phyloP scores from a whole-genome alignment of 2,888 invertebrate genomes.

The Pandemis cinnamomeana region DNA sequence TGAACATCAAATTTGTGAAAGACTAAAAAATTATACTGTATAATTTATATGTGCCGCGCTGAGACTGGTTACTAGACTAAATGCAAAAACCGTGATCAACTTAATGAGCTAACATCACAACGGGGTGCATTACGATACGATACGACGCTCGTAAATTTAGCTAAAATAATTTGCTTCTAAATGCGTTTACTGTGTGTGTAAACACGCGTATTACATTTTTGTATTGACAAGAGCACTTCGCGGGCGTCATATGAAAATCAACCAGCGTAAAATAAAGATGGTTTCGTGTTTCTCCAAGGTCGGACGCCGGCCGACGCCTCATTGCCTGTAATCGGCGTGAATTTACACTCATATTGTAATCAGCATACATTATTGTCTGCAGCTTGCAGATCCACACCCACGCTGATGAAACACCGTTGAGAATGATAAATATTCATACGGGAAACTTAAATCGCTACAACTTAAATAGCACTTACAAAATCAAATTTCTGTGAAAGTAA shows the following conservation, averaged over 20 bases:
- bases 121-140: constrained; percentile 6
- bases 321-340: constrained; percentile 30
- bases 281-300: constrained; percentile 23
- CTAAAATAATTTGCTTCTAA: constrained; percentile 7
- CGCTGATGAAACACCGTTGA: constrained; percentile 32
- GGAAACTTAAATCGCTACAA: constrained; percentile 31
- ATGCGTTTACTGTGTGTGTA: constrained; percentile 6
- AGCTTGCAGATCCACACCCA: constrained; percentile 27
- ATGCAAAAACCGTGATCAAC: constrained; percentile 16
- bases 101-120: constrained; percentile 29
- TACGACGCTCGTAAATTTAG: not conserved
- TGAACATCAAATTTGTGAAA: too few relatives aligned
- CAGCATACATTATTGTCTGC: constrained; percentile 30
- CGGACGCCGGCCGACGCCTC: constrained; percentile 10
- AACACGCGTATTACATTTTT: constrained; percentile 23
- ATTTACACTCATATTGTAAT: constrained; percentile 37
- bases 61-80: not conserved
- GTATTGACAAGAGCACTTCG: not conserved
- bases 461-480: not conserved
- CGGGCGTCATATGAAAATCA: constrained; percentile 22
- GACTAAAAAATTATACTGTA: too few relatives aligned
- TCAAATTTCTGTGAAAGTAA: constrained; percentile 2
- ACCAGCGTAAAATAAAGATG: constrained; percentile 22
- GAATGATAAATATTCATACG: constrained; percentile 39
- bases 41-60: too few relatives aligned